Evolutionary conservation across 1,140 invertebrate species (phyloP), one percentile per base, ranked within the genome.

Genomic region (Oreohelix idahoensis): DNA sequence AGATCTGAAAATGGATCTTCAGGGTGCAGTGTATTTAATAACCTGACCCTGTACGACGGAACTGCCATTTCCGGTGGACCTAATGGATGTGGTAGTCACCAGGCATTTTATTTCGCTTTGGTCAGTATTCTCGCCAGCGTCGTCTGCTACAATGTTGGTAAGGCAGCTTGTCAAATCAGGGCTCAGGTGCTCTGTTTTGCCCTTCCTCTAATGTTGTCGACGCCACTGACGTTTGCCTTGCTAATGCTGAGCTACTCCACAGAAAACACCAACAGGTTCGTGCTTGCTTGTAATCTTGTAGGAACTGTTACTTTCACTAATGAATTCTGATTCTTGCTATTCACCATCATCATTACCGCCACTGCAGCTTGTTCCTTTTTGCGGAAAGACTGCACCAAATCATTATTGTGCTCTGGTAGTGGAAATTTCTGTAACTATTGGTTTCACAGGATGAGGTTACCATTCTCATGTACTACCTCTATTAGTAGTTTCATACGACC

Each of bases 161-260:
- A 86, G 39, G 84, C 85, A 29, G 86, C 89, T 0, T 88, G 88
- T 81, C 87, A 91, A 83, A 87, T 90, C 58, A 82, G 86, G 42
- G 86, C 88, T 17, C 90, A 91, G 84, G 81, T 87, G 17, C 66
- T 85, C 15, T 87, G 86, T 38, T 90, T 89, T 77, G 84, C 90
- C 20, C 38, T 89, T 0, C 88, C 90, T 0, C 63, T 91, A 26
- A 32, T 85, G 23, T 53, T 90, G 23, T 80, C 87, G 1, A 87
- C 88, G 0, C 88, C 90, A 10, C 83, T 89, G 29, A 85, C 87
- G n/a, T 84, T 89, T 51, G 87, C 80, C n/a, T 53, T 90, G 0
- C 53, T 87, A 0, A 80, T 84, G 53, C 73, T 84, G 49, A 81
- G 58, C 1, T 86, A 76, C 53, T 84, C 82, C 8, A 26, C 74